Evolutionary conservation across 1,140 invertebrate genomes (phyloP), one percentile per base, ranked within the genome.

Genomic region (Leptestheria dahalacensis): DNA sequence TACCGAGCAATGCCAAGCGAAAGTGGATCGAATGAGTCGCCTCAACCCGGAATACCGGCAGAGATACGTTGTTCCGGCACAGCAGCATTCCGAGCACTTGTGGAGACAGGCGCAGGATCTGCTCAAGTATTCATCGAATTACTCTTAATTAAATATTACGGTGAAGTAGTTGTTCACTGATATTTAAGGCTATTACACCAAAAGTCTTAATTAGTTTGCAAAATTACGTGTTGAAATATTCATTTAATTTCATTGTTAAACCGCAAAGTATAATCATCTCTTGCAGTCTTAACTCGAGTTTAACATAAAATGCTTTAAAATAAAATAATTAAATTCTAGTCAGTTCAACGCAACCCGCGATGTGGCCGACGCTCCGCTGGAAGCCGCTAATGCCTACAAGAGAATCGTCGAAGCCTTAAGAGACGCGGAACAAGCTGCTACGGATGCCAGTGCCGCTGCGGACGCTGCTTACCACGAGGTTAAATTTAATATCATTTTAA

Each of bases 351-450:
- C 79, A 61, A 83, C 83, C 1, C 76, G 79, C 33, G 75, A 78
- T 46, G 77, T 80, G 54, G 81, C 85, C 20, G 79, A 80, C 18
- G 78, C 78, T 62, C 82, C 86, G 20, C 70, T 90, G 28, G 77
- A 80, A 65, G 87, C 88, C 1, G 90, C 88, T 47, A 79, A 81
- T 56, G 88, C 85, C 0, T 92, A 91, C 69, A 77, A 86, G 65
- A 82, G 82, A 64, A 91, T 95, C 55, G 79, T 85, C 0, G 76
- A 82, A 48, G 76, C 77, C 23, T 73, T 91, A 11, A 66, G 73
- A 18, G 72, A 73, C 28, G 86, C 87, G 0, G 74, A 74, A 64
- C 68, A 78, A 18, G 79, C 80, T 24, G 84, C 84, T 0, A 68
- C 73, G n/a, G 75, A 78, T 59, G 88, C 88, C 0, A 74, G 77